Percentiles rank a stretch among this genome's conserved stretches.
Evolutionary conservation across 2,797 vertebrate genomes (phyloP).

Genomic region (Hydrocynus forskahlii): DNA sequence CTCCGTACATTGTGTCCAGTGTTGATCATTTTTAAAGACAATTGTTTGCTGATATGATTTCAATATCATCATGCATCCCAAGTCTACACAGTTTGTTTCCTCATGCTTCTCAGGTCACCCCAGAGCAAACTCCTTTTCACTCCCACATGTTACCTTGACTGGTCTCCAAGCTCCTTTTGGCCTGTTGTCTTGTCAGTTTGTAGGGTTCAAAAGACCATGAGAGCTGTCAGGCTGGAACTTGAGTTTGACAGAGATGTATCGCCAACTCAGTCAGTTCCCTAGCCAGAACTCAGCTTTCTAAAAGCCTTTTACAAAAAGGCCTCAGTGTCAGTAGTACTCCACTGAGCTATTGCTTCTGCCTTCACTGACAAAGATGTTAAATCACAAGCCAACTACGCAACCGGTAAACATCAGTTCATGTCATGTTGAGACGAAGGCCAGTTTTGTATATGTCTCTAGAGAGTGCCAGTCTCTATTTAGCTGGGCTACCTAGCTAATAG

Average conservation of each 20-base stretch:
- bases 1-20: no score
- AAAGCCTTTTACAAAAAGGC: slow-evolving; percentile 17
- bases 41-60: no score
- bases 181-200: slow-evolving; percentile 33
- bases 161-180: slow-evolving; percentile 12
- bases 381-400: slow-evolving; percentile 27
- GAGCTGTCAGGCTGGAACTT: slow-evolving; percentile 20
- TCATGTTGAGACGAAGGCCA: slow-evolving; percentile 57
- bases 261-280: slow-evolving; percentile 18
- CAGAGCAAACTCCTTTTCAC: slow-evolving; percentile 1
- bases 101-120: background rate
- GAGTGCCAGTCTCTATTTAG: slow-evolving; percentile 53
- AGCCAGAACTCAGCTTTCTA: slow-evolving; percentile 28
- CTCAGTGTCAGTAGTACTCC: slow-evolving; percentile 34
- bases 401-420: slow-evolving; percentile 47
- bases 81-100: background rate
- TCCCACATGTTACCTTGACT: background rate
- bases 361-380: slow-evolving; percentile 20
- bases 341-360: slow-evolving; percentile 23
- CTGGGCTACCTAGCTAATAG: background rate
- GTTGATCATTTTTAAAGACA: no score
- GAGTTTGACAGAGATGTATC: slow-evolving; percentile 36
- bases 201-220: slow-evolving; percentile 30
- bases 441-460: slow-evolving; percentile 58
- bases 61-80: background rate